Conservation (phyloP, 2,888 invertebrate genomes). For the Nineta flava region DNA sequence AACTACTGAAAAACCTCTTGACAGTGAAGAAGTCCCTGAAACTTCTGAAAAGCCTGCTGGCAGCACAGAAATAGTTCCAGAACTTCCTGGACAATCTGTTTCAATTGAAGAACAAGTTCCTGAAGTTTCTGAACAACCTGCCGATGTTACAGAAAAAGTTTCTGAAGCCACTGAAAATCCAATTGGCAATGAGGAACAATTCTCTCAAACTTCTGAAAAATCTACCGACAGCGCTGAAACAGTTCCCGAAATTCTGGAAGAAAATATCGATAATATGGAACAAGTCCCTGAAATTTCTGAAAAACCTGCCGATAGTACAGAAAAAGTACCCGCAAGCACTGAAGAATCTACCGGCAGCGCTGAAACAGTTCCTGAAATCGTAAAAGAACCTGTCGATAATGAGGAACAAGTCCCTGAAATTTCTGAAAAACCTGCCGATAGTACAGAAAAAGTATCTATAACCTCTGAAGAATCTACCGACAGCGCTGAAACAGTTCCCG, state of each 20-base stretch:
- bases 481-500: too few species aligned
- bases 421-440: constrained; percentile 9
- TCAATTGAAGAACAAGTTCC: background rate
- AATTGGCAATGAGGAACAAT: constrained; percentile 5
- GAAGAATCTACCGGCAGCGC: too few species aligned
- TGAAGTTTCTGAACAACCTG: background rate
- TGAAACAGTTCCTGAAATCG: too few species aligned
- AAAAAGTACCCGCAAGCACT: too few species aligned
- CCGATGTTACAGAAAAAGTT: background rate
- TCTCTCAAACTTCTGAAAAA: constrained; percentile 4
- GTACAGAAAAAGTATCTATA: too few species aligned
- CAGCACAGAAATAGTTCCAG: too few species aligned
- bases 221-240: too few species aligned
- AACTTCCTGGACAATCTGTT: too few species aligned
- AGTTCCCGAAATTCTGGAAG: too few species aligned
- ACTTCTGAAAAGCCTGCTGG: constrained; percentile 5
- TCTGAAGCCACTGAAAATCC: constrained; percentile 6
- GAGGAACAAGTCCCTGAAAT: constrained; percentile 7
- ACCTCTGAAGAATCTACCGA: too few species aligned
- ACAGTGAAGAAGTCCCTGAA: constrained; percentile 5
- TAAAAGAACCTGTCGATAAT: constrained; percentile 8
- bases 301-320: too few species aligned
- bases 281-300: constrained; percentile 7
- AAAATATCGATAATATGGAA: constrained; percentile 8
- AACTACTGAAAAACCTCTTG: constrained; percentile 1